phyloP scores from a whole-genome alignment of 1,140 invertebrate species.

The Nixonia krombeini region DNA sequence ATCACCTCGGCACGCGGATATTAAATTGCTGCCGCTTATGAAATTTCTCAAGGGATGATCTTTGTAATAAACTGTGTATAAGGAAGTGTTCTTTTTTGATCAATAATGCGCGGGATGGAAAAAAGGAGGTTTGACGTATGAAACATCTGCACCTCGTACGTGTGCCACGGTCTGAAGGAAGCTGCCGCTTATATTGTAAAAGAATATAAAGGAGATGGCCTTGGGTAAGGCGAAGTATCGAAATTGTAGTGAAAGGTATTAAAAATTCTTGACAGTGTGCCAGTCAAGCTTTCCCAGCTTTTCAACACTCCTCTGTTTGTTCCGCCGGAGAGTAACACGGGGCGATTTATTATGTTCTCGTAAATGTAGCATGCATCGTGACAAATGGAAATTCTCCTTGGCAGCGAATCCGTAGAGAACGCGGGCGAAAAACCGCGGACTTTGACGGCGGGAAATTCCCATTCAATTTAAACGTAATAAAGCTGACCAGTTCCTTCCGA shows the following conservation, averaged over 20 bases:
- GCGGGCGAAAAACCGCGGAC: too few relatives aligned
- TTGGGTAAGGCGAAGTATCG: constrained; percentile 54
- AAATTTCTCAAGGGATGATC: constrained; percentile 15
- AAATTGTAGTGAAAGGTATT: constrained; percentile 57
- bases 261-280: constrained; percentile 60
- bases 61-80: not conserved
- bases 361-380: constrained; percentile 23
- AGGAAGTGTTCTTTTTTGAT: constrained; percentile 14
- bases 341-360: constrained; percentile 28
- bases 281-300: constrained; percentile 43
- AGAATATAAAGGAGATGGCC: constrained; percentile 38
- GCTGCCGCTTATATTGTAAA: constrained; percentile 36
- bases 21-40: constrained; percentile 21
- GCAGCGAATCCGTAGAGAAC: too few relatives aligned
- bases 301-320: constrained; percentile 24
- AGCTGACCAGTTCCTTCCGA: too few relatives aligned
- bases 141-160: constrained; percentile 39
- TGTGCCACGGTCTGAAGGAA: constrained; percentile 21
- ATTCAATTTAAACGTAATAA: too few relatives aligned
- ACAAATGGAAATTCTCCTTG: too few relatives aligned
- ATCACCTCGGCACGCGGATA: constrained; percentile 16
- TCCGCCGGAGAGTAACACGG: constrained; percentile 8
- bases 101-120: constrained; percentile 12
- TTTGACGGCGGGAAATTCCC: too few relatives aligned
- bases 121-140: constrained; percentile 23